A percentile compares a stretch with the other conserved stretches of the same genome.
phyloP scores from a whole-genome alignment of 2,797 vertebrate species.

The Sebastes reedi region DNA sequence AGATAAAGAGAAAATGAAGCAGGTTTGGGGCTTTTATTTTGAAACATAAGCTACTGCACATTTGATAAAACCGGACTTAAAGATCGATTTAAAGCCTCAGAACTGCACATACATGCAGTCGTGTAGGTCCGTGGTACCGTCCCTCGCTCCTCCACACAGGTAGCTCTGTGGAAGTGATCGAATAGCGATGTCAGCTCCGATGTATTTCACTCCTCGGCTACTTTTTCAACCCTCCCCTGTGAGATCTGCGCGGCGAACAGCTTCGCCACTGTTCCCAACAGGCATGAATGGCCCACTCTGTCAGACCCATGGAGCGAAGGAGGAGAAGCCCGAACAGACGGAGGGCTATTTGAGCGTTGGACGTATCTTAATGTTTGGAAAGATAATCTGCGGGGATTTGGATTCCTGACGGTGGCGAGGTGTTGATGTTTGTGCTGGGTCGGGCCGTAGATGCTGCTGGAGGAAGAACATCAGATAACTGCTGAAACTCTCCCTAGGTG shows the following conservation, averaged over 20 bases:
- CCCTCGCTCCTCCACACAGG: slow-evolving; percentile 36
- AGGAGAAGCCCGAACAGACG: slow-evolving; percentile 48
- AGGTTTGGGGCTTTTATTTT: slow-evolving; percentile 9
- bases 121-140: not conserved
- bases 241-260: slow-evolving; percentile 65
- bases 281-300: slow-evolving; percentile 74
- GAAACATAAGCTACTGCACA: not conserved
- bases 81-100: not conserved
- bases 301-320: slow-evolving; percentile 37
- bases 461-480: slow-evolving; percentile 74
- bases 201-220: slow-evolving; percentile 48
- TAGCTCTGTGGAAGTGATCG: slow-evolving; percentile 54
- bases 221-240: slow-evolving; percentile 44
- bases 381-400: slow-evolving; percentile 77
- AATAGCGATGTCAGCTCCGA: slow-evolving; percentile 48
- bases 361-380: slow-evolving; percentile 75
- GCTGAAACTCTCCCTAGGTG: slow-evolving; percentile 47
- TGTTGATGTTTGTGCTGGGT: slow-evolving; percentile 77
- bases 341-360: slow-evolving; percentile 51
- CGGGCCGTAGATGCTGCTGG: slow-evolving; percentile 47
- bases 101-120: not conserved
- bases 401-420: slow-evolving; percentile 68
- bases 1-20: not conserved
- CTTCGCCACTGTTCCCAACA: slow-evolving; percentile 74
- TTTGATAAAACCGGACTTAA: not conserved